Conservation (phyloP, 2,888 invertebrate species). For the Macrophya annulata region DNA sequence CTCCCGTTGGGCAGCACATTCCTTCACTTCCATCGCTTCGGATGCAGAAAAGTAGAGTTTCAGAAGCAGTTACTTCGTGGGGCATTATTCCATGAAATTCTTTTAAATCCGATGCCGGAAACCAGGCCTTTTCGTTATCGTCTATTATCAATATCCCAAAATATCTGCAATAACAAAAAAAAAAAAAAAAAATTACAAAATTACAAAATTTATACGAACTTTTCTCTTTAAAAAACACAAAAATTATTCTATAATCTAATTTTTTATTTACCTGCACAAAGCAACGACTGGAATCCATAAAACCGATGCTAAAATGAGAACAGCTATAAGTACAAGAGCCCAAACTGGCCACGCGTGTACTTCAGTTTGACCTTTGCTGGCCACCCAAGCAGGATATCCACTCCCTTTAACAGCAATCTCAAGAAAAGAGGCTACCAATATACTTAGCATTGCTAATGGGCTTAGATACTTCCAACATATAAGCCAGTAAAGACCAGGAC, state of each 20-base stretch:
- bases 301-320: slow-evolving; percentile 89
- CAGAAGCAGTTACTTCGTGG: slow-evolving; percentile 89
- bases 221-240: background rate
- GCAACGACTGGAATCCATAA: slow-evolving; percentile 94
- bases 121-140: slow-evolving; percentile 96
- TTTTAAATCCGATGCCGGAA: slow-evolving; percentile 92
- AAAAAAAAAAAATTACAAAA: background rate
- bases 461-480: slow-evolving; percentile 97
- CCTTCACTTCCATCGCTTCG: slow-evolving; percentile 91
- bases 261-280: slow-evolving; percentile 85
- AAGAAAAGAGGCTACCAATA: slow-evolving; percentile 91
- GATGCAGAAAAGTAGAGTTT: slow-evolving; percentile 92
- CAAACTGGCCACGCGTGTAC: slow-evolving; percentile 93
- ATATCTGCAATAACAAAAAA: slow-evolving; percentile 82
- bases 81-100: slow-evolving; percentile 95
- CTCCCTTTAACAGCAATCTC: slow-evolving; percentile 91
- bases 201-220: background rate
- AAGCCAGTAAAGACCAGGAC: slow-evolving; percentile 95
- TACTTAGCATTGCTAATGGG: slow-evolving; percentile 93
- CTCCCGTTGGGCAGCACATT: slow-evolving; percentile 89
- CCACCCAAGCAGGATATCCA: slow-evolving; percentile 93
- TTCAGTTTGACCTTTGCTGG: slow-evolving; percentile 87
- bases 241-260: background rate
- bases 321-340: slow-evolving; percentile 88
- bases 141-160: slow-evolving; percentile 91